A percentile compares a stretch with the other conserved stretches of the same genome.
phyloP scores from a whole-genome alignment of 2,797 vertebrate species.

The Amblyopsis hoosieri region DNA sequence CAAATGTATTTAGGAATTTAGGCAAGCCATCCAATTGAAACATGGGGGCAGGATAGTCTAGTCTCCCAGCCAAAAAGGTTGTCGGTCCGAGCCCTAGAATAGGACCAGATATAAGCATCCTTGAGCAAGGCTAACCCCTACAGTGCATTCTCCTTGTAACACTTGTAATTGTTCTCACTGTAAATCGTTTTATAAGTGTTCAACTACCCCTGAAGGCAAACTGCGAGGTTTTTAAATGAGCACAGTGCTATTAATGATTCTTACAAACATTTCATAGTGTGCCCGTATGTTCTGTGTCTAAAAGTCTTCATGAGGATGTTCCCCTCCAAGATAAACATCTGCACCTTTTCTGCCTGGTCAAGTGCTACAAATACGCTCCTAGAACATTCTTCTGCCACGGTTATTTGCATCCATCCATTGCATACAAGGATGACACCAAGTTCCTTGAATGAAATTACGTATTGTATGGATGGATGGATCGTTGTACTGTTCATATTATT shows the following conservation, averaged over 20 bases:
- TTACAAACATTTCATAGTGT: not conserved
- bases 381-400: not conserved
- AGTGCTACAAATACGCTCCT: not conserved
- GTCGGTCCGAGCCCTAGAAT: no score
- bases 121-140: no score
- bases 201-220: not conserved
- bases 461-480: constrained; percentile 25
- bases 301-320: not conserved
- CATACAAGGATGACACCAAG: constrained; percentile 14
- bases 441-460: constrained; percentile 21
- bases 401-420: constrained; percentile 31
- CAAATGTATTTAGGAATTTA: no score
- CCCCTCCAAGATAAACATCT: not conserved
- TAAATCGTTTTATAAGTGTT: not conserved
- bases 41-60: no score
- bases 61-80: no score
- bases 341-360: not conserved
- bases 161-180: no score
- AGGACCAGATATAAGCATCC: no score
- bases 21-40: no score
- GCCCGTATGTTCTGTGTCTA: not conserved
- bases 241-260: not conserved
- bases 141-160: no score
- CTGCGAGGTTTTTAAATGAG: not conserved
- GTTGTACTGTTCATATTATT: not conserved